phyloP scores from a whole-genome alignment of 2,888 invertebrate genomes.

The Keiferia lycopersicella region DNA sequence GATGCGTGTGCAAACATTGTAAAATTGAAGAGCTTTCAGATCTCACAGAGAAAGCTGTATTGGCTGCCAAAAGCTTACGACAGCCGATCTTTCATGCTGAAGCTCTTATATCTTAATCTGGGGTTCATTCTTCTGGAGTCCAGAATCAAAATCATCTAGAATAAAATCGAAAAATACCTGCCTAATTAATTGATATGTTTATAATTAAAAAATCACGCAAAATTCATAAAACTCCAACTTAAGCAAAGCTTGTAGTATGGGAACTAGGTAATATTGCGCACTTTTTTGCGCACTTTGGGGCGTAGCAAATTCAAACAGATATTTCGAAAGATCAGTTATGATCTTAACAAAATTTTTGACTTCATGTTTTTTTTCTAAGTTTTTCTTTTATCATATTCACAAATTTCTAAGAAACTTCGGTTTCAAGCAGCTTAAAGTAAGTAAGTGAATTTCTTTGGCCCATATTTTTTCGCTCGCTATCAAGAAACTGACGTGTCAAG shows the following conservation, averaged over 20 bases:
- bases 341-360: background rate
- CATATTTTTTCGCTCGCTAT: constrained; percentile 16
- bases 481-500: constrained; percentile 13
- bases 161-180: background rate
- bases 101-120: constrained; percentile 2
- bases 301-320: too few species aligned
- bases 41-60: background rate
- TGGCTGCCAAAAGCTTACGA: constrained; percentile 2
- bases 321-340: too few species aligned
- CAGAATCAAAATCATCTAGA: background rate
- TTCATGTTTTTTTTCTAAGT: background rate
- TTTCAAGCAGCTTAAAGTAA: constrained; percentile 3
- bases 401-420: background rate
- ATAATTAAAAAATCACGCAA: too few species aligned
- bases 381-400: background rate
- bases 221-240: too few species aligned
- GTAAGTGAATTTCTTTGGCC: constrained; percentile 13
- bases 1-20: background rate
- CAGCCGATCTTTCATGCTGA: background rate
- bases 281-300: too few species aligned
- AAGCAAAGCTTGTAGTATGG: too few species aligned
- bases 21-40: background rate
- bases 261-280: too few species aligned
- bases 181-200: too few species aligned
- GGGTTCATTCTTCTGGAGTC: background rate